Evolutionary conservation across 2,888 invertebrate species (phyloP), one percentile per base, ranked within the genome.

Genomic region (Parnassius glacialis): DNA sequence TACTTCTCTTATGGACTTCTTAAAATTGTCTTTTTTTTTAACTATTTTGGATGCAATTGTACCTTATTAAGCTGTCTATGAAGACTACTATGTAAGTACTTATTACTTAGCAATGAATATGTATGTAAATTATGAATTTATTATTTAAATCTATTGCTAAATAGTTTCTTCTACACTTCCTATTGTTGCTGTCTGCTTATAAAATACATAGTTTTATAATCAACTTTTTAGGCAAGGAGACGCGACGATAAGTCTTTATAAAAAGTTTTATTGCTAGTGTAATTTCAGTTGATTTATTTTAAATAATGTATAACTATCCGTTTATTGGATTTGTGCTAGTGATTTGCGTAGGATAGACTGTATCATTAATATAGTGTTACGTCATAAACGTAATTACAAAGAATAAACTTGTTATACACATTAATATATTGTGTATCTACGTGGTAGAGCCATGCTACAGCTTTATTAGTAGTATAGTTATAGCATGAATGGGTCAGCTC

Each of bases 111-210:
- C 16, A 52, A 59, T 10, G 12, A 57, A 44, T 25, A 59, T 45
- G 41, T 45, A 52, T 54, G 20, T 59, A 45, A 13, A 13, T 59
- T 52, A n/a, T 52, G 34, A 52, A 59, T 59, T 16, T 41, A 34
- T 59, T 52, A 59, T 59, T 59, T 52, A 45, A 51, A 58, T 52
- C 20, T 34, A 11, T 45, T 45, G 44, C 16, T 16, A 52, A n/a
- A 41, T 34, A 45, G 34, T 45, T n/a, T 34, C 34, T 5, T 34
- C 34, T 34, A 34, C 7, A 53, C 20, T 59, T 59, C 52, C 59
- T 47, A 13, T 12, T 52, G 16, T 16, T 16, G 16, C 43, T 42
- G 43, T 44, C 54, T 0, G 34, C 34, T 34, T 34, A 34, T 34
- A 34, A 34, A 34, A 34, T 34, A 34, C 1, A 34, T 34, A 20